Base-by-base conservation (phyloP, 2,113 vertebrate species). In the Pedetes capensis region DNA sequence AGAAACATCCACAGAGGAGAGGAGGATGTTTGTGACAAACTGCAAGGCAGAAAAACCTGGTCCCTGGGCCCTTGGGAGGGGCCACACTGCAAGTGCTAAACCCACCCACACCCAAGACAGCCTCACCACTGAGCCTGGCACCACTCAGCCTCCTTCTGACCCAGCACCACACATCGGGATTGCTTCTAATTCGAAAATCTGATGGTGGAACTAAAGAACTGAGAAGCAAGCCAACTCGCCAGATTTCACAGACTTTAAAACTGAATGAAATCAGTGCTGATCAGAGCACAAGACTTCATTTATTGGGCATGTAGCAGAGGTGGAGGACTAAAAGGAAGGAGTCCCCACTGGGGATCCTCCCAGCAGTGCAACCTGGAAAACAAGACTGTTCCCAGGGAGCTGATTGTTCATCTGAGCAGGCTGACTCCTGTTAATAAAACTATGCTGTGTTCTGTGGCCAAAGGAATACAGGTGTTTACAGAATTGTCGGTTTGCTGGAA, bases 371-470 rank as follows among this genome's bases (percentile, higher is more conserved):
- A 39, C 90, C 11, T 90, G 32, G 90, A 69, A 91, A 95, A 61
- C 27, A 89, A 55, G 63, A 90, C 20, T 12, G 0, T n/a, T 93
- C 53, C 71, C 34, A 49, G 93, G 42, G 96, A 53, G 42, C 53
- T 90, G 44, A 29, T 66, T n/a, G 80, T 96, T 92, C 95, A 78
- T 44, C 88, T 83, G 49, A 91, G 44, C 92, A 87, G 86, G 81
- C 57, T 2, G 91, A 23, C 81, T 76, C 18, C 87, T 91, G 87
- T 83, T 95, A 89, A 95, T n/a, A 95, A 93, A 71, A 91, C 83
- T 44, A 91, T 14, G 55, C 23, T 92, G 85, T n/a, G 81, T 10
- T 86, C 8, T 59, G 16, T 0, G 7, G 20, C 83, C 94, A 96
- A 81, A 96, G 79, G 84, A 95, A 79, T 68, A 51, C 47, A 42